phyloP scores from a whole-genome alignment of 1,140 invertebrate species.

The Dermatophagoides farinae region DNA sequence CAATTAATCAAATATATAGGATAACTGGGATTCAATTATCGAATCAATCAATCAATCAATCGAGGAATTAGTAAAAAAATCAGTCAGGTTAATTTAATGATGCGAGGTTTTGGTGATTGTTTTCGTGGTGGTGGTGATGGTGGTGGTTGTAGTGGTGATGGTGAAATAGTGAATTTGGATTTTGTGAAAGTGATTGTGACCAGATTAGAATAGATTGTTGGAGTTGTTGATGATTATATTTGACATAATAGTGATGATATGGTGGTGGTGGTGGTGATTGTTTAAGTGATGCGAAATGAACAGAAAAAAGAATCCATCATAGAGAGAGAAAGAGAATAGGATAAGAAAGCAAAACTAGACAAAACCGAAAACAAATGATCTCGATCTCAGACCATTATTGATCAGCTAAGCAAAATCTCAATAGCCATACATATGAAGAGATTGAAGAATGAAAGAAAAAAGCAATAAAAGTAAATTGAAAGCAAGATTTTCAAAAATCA shows the following conservation, averaged over 20 bases:
- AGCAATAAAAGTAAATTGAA: too few relatives aligned
- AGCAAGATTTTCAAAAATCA: too few relatives aligned
- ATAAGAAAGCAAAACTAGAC: constrained; percentile 4
- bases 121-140: not conserved
- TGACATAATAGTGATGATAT: not conserved
- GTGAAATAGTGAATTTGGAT: too few relatives aligned
- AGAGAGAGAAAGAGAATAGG: constrained; percentile 19
- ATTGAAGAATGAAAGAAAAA: too few relatives aligned
- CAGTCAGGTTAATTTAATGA: too few relatives aligned
- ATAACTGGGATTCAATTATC: too few relatives aligned
- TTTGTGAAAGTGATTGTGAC: too few relatives aligned
- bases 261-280: not conserved
- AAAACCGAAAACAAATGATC: not conserved
- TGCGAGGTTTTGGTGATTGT: not conserved
- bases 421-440: too few relatives aligned
- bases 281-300: not conserved
- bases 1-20: too few relatives aligned
- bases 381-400: not conserved
- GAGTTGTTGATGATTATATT: not conserved
- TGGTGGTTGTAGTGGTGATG: not conserved
- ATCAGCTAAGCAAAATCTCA: not conserved
- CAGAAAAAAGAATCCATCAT: not conserved
- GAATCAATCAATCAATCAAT: too few relatives aligned
- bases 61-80: too few relatives aligned
- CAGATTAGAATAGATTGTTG: too few relatives aligned